Conservation (phyloP, 1,140 invertebrate genomes). For the Drosophila sp. region DNA sequence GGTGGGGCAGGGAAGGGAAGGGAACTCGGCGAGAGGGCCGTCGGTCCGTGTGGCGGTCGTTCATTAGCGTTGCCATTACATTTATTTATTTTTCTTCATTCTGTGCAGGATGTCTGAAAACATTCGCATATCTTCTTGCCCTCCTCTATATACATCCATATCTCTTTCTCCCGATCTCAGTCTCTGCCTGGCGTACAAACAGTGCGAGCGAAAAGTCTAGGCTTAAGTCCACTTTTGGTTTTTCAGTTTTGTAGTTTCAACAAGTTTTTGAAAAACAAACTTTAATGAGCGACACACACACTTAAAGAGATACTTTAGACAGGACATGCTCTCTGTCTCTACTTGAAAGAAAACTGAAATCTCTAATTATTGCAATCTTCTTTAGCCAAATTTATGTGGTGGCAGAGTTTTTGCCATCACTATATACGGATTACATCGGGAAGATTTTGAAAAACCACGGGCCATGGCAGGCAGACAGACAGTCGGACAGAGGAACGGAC, state of each 20-base stretch:
- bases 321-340: background rate
- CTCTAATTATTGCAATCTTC: conserved; percentile 4
- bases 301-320: conserved; percentile 12
- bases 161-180: background rate
- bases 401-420: background rate
- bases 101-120: conserved; percentile 43
- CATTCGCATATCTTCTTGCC: conserved; percentile 9
- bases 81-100: conserved; percentile 58
- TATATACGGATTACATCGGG: background rate
- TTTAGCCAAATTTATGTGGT: conserved; percentile 1
- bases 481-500: background rate
- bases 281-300: conserved; percentile 41
- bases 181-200: background rate
- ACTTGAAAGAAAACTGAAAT: background rate
- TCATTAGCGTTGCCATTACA: conserved; percentile 47
- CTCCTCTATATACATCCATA: background rate
- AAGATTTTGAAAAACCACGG: conserved; percentile 1
- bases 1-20: background rate
- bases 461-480: background rate
- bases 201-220: conserved; percentile 31
- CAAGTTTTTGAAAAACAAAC: conserved; percentile 44
- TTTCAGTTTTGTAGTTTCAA: conserved; percentile 40
- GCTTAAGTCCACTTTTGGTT: conserved; percentile 23
- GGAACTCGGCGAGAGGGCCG: conserved; percentile 17
- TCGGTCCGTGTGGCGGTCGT: conserved; percentile 35